Percentiles rank a stretch among this genome's conserved stretches.
These are phyloP conservation scores for Carcinoscorpius rotundicauda DNA, from an alignment of 1,140 invertebrate species.

Conservation along the genomic window DNA sequence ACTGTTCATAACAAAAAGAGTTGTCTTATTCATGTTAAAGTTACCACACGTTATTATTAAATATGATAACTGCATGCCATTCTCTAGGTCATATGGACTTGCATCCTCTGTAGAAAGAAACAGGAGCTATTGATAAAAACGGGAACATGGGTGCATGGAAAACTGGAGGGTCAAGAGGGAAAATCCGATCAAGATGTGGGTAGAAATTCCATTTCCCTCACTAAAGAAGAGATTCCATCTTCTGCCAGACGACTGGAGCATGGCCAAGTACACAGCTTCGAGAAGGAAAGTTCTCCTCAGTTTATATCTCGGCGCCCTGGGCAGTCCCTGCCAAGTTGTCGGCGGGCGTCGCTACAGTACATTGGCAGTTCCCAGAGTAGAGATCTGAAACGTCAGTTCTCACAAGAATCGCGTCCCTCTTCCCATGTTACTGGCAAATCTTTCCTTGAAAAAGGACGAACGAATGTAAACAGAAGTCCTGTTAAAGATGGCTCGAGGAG, in stretches of 20 bases:
- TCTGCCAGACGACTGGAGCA: constrained; percentile 59
- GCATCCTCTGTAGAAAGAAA: constrained; percentile 95
- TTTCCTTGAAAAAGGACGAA: neutral
- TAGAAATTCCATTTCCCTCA: neutral
- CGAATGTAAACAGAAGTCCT: neutral
- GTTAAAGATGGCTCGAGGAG: neutral
- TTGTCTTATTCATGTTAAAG: too few relatives aligned
- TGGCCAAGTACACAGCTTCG: constrained; percentile 31
- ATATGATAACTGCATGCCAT: constrained; percentile 3
- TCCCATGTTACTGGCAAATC: neutral
- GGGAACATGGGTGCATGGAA: constrained; percentile 72
- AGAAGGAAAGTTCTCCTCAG: constrained; percentile 32
- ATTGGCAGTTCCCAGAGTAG: constrained; percentile 42
- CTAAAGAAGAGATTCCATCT: constrained; percentile 14
- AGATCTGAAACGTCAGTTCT: constrained; percentile 69
- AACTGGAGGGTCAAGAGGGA: neutral
- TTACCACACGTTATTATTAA: too few relatives aligned
- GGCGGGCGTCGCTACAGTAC: constrained; percentile 43
- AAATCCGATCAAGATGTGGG: too few relatives aligned
- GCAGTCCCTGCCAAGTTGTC: constrained; percentile 19
- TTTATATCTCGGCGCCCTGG: neutral
- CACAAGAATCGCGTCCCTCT: constrained; percentile 50
- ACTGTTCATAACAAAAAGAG: too few relatives aligned
- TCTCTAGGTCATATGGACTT: constrained; percentile 93
- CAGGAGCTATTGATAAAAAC: constrained; percentile 96